These are phyloP conservation scores for Leptinotarsa peninsularis DNA, from an alignment of 2,888 invertebrate species.

Conservation along the genomic window DNA sequence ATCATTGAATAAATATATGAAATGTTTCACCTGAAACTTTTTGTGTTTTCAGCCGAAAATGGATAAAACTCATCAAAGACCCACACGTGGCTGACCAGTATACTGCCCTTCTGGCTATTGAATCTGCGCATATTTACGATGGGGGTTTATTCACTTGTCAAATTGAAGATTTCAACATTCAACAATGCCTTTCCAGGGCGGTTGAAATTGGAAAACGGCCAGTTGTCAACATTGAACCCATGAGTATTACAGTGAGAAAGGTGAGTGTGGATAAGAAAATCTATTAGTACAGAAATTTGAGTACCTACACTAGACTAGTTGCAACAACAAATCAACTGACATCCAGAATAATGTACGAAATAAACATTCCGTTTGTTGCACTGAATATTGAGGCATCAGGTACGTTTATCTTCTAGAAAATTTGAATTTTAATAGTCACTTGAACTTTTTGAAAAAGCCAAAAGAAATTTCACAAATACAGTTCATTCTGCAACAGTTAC, in stretches of 20 bases:
- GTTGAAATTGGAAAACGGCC: slow-evolving; percentile 75
- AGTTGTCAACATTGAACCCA: slow-evolving; percentile 76
- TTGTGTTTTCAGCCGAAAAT: slow-evolving; percentile 71
- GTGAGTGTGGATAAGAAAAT: slow-evolving; percentile 61
- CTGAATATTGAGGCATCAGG: too few species aligned
- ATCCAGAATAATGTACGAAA: too few species aligned
- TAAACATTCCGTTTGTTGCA: too few species aligned
- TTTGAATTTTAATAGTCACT: too few species aligned
- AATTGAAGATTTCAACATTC: slow-evolving; percentile 76
- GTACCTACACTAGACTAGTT: too few species aligned
- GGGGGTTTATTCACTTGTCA: slow-evolving; percentile 85
- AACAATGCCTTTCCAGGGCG: slow-evolving; percentile 75
- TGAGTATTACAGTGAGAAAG: slow-evolving; percentile 78
- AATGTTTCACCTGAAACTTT: neutral
- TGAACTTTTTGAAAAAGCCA: too few species aligned
- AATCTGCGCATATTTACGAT: slow-evolving; percentile 77
- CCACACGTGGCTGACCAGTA: slow-evolving; percentile 70
- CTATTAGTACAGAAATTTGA: too few species aligned
- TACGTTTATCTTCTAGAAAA: too few species aligned
- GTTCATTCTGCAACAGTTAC: too few species aligned
- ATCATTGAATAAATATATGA: too few species aligned
- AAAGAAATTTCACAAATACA: too few species aligned
- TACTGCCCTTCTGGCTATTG: slow-evolving; percentile 79
- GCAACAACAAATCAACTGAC: too few species aligned
- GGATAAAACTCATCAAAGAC: slow-evolving; percentile 70